Evolutionary conservation across 2,888 invertebrate species (phyloP), one percentile per base, ranked within the genome.

Genomic region (Agrypnus murinus): DNA sequence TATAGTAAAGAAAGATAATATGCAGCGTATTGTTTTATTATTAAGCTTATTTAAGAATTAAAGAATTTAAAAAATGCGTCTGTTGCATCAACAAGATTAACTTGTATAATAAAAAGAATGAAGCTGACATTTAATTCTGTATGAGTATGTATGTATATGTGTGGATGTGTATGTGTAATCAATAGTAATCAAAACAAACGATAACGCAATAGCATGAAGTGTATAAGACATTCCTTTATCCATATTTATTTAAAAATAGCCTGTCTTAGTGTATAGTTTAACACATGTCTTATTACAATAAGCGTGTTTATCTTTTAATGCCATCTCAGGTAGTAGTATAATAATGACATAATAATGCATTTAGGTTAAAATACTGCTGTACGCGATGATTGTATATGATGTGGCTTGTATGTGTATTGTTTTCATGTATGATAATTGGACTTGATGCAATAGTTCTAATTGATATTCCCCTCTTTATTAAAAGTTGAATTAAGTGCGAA

Each of bases 321-420:
- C 32, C 65, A 57, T 58, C 64, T 50, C 25, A 36, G n/a, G 17
- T 34, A 17, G 34, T 38, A 63, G 63, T 40, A 63, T 38, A 48
- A 50, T 58, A 55, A 12, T 55, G 10, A 67, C 32, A 9, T 36
- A 38, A 50, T n/a, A 53, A 67, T 67, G 53, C 62, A 60, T 67
- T 60, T 66, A 32, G 57, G 66, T 57, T 59, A 50, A 36, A 59
- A 59, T 34, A 36, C 14, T 32, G 58, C 62, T 58, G n/a, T n/a
- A n/a, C n/a, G n/a, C n/a, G n/a, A n/a, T n/a, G n/a, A n/a, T n/a
- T n/a, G n/a, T n/a, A n/a, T n/a, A n/a, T n/a, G n/a, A n/a, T n/a
- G n/a, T n/a, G n/a, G n/a, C n/a, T n/a, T n/a, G n/a, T n/a, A n/a
- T n/a, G 36, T 19, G 62, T 59, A 45, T 12, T 36, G 15, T 45